phyloP scores from a whole-genome alignment of 2,797 vertebrate genomes.

The Lepus oiostolus region DNA sequence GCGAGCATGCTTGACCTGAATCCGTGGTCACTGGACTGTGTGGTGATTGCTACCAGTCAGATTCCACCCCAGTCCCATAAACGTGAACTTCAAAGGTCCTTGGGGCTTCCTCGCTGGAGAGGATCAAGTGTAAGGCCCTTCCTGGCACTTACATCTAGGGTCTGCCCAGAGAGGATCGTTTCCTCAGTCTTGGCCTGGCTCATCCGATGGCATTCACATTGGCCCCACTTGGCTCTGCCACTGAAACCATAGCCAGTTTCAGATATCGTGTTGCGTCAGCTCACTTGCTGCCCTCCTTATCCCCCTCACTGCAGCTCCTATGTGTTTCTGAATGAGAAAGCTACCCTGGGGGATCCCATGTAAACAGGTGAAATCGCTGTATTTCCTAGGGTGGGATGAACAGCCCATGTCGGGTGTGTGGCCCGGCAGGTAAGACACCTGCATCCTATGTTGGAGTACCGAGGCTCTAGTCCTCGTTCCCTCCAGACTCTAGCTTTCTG shows the following conservation, averaged over 20 bases:
- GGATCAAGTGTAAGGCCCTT: not conserved
- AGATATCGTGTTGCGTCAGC: not conserved
- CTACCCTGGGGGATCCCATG: not conserved
- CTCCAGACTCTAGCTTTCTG: no score
- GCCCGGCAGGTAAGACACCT: no score
- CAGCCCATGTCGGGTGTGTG: not conserved
- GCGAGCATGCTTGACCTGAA: not conserved
- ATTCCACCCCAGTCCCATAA: not conserved
- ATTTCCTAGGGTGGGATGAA: not conserved
- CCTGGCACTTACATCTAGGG: not conserved
- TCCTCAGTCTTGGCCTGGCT: not conserved
- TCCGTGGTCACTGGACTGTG: not conserved
- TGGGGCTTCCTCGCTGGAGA: not conserved
- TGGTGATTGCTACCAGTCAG: rapidly evolving
- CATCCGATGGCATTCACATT: not conserved
- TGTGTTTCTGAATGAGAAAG: not conserved
- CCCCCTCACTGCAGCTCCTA: not conserved
- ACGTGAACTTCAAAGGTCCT: not conserved
- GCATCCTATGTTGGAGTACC: no score
- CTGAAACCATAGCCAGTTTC: not conserved
- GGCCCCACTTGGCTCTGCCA: not conserved
- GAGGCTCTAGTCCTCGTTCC: no score
- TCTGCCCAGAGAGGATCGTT: not conserved
- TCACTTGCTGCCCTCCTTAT: not conserved
- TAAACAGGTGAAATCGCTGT: not conserved